Evolutionary conservation across 2,797 vertebrate species (phyloP).

Genomic region (Bothrops alternatus): DNA sequence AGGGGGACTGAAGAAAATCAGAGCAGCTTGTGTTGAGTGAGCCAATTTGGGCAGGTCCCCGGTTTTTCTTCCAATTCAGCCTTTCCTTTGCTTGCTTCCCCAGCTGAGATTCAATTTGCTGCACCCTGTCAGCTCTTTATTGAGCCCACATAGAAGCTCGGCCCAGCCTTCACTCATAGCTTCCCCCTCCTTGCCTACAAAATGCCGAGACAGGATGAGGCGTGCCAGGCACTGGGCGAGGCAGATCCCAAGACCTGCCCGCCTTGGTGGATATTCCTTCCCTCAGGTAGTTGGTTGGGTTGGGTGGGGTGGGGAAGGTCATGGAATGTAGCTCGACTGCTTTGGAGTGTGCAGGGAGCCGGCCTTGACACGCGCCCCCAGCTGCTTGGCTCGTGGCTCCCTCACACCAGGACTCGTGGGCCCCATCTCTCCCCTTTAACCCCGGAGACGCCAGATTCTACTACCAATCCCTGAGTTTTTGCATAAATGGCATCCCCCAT

Average conservation of each 20-base stretch:
- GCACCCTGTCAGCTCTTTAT: background rate
- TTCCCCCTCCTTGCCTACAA: background rate
- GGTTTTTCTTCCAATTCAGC: background rate
- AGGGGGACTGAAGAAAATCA: background rate
- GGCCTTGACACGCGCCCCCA: conserved; percentile 32
- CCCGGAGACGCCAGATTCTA: background rate
- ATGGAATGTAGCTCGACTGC: conserved; percentile 14
- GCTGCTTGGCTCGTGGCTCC: conserved; percentile 30
- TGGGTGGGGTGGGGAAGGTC: conserved; percentile 4
- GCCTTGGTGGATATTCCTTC: conserved; percentile 13
- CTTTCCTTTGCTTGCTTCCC: background rate
- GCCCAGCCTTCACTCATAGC: background rate
- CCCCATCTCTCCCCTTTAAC: background rate
- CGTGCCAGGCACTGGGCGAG: conserved; percentile 3
- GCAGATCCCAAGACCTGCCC: background rate
- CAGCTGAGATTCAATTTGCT: background rate
- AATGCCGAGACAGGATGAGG: conserved; percentile 8
- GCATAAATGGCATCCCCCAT: background rate
- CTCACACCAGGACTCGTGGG: conserved; percentile 19
- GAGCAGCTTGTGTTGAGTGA: background rate
- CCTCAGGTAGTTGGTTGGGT: background rate
- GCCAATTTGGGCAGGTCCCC: background rate
- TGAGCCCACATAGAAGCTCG: background rate
- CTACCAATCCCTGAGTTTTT: background rate
- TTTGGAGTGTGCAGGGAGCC: conserved; percentile 15